Percentiles rank a stretch among this genome's conserved stretches.
Evolutionary conservation across 2,113 vertebrate genomes (phyloP).

Genomic region (Chaetorhynchus papuensis): DNA sequence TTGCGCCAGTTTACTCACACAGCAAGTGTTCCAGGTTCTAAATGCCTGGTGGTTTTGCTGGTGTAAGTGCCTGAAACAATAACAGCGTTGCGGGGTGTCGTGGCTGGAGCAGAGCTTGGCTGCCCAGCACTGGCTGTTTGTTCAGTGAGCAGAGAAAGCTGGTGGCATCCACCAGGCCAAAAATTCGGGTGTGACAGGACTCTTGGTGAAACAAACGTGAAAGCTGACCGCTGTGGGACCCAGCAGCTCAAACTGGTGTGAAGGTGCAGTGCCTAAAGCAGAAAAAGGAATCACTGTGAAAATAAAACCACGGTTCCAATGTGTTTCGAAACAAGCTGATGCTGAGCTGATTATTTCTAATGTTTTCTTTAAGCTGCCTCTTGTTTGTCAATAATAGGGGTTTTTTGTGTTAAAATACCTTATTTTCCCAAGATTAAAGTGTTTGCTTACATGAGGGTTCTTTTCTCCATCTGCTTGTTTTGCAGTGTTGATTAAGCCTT

Average conservation of each 20-base stretch:
- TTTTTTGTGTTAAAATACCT: not conserved
- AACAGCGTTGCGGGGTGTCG: accelerated
- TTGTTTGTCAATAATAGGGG: not conserved
- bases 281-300: not conserved
- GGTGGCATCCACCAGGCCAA: not conserved
- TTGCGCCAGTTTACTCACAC: not conserved
- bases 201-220: not conserved
- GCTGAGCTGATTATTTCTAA: not conserved
- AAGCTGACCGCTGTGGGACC: accelerated
- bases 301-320: not conserved
- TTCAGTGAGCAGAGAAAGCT: not conserved
- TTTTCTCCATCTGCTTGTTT: not conserved
- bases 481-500: not conserved
- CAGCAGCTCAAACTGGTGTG: accelerated
- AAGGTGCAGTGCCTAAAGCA: not conserved
- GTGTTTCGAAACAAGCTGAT: not conserved
- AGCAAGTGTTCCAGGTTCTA: not conserved
- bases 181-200: not conserved
- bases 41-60: not conserved
- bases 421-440: not conserved
- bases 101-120: not conserved
- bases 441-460: not conserved
- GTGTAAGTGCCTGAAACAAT: not conserved
- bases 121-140: not conserved
- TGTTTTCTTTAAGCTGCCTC: not conserved